phyloP scores from a whole-genome alignment of 2,113 vertebrate species.

The Donacobius atricapilla region DNA sequence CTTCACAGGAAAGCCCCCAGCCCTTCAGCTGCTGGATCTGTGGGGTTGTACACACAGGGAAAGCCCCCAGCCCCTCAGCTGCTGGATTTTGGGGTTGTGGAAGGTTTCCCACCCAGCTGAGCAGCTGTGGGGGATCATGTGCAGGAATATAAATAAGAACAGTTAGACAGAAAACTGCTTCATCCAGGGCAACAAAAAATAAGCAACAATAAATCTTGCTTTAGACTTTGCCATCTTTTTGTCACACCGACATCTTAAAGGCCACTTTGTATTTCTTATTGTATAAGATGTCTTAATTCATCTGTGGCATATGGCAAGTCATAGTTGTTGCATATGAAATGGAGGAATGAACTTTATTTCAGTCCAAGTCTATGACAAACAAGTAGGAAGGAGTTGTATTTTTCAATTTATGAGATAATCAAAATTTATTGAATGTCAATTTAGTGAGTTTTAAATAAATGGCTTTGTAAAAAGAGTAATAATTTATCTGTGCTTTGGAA shows the following conservation, averaged over 20 bases:
- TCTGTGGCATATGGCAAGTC: neutral
- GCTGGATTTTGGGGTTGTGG: neutral
- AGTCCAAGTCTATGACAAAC: neutral
- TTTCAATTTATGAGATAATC: neutral
- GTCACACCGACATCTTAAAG: neutral
- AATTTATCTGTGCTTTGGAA: neutral
- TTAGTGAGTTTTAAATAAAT: neutral
- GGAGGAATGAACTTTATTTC: neutral
- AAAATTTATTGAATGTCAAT: neutral
- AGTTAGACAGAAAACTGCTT: neutral
- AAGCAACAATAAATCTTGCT: neutral
- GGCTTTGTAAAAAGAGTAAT: neutral
- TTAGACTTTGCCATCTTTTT: neutral
- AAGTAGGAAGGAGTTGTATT: neutral
- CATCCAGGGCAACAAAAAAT: neutral
- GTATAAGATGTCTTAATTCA: neutral
- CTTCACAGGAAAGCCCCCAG: neutral
- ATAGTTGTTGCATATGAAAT: accelerated
- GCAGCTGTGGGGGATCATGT: accelerated
- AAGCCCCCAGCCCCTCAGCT: neutral
- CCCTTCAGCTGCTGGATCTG: neutral
- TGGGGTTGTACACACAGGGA: accelerated
- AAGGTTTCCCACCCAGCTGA: neutral
- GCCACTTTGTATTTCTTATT: neutral
- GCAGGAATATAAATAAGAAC: neutral